Base-by-base conservation (phyloP, 2,888 invertebrate species). In the Nomada flava region DNA sequence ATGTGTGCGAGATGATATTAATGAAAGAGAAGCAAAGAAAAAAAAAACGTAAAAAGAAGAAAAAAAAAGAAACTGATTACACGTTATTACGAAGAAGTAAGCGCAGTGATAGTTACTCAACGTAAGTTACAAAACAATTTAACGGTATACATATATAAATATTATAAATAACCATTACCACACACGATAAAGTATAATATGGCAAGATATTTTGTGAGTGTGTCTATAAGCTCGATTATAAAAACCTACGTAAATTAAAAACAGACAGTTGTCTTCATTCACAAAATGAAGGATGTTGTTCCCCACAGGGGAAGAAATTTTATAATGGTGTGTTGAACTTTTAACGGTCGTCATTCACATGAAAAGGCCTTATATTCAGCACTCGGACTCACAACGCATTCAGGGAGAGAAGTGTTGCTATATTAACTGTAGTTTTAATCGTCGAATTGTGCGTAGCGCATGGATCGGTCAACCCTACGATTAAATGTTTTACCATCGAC, bases 31-130 rank as follows among this genome's bases (percentile, higher is more conserved):
- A 76, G 52, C 67, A 42, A 44, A 57, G 42, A 64, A 65, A 42
- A 15, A 55, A 44, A 15, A 63, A 36, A 68, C 11, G 52, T 7
- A 72, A 52, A 20, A 57, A 36, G 4, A 10, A 57, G n/a, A 79
- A 82, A 72, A 85, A 74, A 70, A 71, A 53, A 71, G 64, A 69
- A 65, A 70, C 50, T 84, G 82, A 92, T 87, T 92, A 90, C 88
- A 91, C 90, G 90, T 92, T 91, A 91, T 79, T 79, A 79, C 87
- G 87, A 73, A 64, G 88, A 90, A 89, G 80, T 91, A 92, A 92
- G 90, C 85, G 90, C 91, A 92, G 92, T 91, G 91, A 92, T 92
- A 92, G 92, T 91, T 90, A 91, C 84, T 86, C 88, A 88, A 87
- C 81, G 68, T 84, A 84, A 89, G 79, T 86, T 84, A 85, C 79